These are phyloP conservation scores for Oryzaephilus surinamensis DNA, from an alignment of 1,140 invertebrate species.

Conservation along the genomic window DNA sequence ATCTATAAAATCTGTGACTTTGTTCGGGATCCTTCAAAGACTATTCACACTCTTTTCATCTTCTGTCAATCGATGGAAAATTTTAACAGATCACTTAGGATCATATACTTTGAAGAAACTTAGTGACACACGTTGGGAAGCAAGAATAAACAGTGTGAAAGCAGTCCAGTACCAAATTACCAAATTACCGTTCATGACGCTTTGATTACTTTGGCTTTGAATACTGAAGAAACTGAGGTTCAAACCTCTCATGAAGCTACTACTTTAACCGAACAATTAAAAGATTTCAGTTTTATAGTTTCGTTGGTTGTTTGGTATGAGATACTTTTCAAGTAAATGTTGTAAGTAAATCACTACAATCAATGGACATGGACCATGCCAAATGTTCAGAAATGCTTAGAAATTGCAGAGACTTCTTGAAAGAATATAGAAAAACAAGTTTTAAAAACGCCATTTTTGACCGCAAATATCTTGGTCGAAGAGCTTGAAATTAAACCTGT, in stretches of 20 bases:
- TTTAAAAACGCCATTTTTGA: too few species aligned
- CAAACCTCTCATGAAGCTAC: conserved; percentile 6
- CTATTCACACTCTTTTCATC: conserved; percentile 13
- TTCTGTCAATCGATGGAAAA: conserved; percentile 16
- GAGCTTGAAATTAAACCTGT: too few species aligned
- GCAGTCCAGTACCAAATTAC: neutral
- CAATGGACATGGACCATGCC: too few species aligned
- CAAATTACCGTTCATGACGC: conserved; percentile 5
- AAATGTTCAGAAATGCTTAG: too few species aligned
- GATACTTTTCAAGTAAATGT: conserved; percentile 2
- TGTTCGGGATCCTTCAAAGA: conserved; percentile 15
- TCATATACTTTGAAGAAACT: neutral
- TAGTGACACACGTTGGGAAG: neutral
- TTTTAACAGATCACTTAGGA: conserved; percentile 8
- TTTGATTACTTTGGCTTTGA: conserved; percentile 6
- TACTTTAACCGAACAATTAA: conserved; percentile 1
- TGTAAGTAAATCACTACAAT: neutral
- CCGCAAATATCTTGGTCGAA: too few species aligned
- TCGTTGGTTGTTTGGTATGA: conserved; percentile 8
- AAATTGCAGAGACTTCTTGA: too few species aligned
- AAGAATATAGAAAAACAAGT: too few species aligned
- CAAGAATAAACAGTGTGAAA: neutral
- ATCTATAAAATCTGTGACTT: conserved; percentile 13
- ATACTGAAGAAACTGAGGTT: conserved; percentile 5
- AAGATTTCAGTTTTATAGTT: conserved; percentile 6